These are phyloP conservation scores for Oscheius onirici DNA, from an alignment of 2,888 invertebrate genomes.

Conservation along the genomic window DNA sequence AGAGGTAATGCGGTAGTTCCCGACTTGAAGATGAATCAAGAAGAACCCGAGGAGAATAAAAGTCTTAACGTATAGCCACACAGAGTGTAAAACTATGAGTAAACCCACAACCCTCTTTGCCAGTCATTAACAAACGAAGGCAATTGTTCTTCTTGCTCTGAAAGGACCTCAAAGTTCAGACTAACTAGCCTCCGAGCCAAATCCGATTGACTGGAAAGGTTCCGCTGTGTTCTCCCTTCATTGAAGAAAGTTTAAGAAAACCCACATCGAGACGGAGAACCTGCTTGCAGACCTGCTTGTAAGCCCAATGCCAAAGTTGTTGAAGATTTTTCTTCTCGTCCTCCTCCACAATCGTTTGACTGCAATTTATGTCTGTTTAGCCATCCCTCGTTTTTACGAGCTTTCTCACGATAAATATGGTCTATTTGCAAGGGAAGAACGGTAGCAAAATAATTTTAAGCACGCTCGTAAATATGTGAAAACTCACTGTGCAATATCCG, in stretches of 20 bases:
- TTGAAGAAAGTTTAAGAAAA: background rate
- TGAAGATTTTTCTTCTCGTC: constrained; percentile 47
- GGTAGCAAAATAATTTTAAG: background rate
- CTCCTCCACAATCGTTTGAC: constrained; percentile 51
- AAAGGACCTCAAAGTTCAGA: no score
- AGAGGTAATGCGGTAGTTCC: no score
- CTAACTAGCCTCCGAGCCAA: no score
- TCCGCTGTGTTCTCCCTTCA: background rate
- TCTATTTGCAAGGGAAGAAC: background rate
- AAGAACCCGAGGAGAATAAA: background rate
- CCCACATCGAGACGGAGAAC: constrained; percentile 64
- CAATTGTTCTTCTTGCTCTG: background rate
- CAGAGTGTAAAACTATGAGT: background rate
- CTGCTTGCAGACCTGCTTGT: constrained; percentile 65
- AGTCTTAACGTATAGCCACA: background rate
- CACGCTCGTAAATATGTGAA: background rate
- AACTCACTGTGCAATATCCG: constrained; percentile 27
- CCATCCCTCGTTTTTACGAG: no score
- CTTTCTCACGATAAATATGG: background rate
- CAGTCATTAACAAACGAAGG: constrained; percentile 6
- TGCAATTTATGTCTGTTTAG: constrained; percentile 24
- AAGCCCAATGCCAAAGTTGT: constrained; percentile 66
- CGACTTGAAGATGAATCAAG: background rate
- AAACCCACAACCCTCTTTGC: background rate
- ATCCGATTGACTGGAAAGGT: background rate